Evolutionary conservation across 2,888 invertebrate species (phyloP), one percentile per base, ranked within the genome.

Genomic region (Brenthis daphne): DNA sequence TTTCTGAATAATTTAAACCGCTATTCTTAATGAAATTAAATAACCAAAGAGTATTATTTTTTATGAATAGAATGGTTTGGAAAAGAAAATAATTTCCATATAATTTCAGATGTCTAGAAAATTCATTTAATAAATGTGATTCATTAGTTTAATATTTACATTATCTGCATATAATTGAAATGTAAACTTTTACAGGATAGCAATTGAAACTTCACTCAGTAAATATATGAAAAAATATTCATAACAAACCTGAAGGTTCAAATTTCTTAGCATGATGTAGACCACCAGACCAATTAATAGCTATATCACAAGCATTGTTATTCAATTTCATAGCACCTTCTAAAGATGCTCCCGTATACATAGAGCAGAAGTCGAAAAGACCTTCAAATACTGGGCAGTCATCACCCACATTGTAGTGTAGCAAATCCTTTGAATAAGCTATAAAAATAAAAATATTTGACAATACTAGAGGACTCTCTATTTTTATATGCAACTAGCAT

Each of bases 211-310:
- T 24, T 29, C 29, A 29, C 4, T 29, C 0, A 29, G 5, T 29
- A 8, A 56, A 56, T n/a, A n/a, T 4, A 54, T 20, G 24, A 6
- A 53, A 13, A 14, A 13, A 14, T 11, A 51, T 4, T 57, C 20
- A 14, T 20, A 57, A 57, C 71, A 73, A 74, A 94, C 94, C 96
- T n/a, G 98, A 98, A 0, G 99, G 99, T 91, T 99, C 99, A 90
- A 97, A 99, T 86, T 99, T 99, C 87, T 99, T 99, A 0, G 99
- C 99, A 90, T 99, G 99, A 94, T 99, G 99, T 65, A 99, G 90
- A 0, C 99, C 99, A 11, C 99, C 99, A 0, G 99, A 98, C 99
- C 99, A 99, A 87, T 99, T 99, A 54, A 99, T 97, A 13, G 99
- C 99, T 74, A 99, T 99, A 88, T 99, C 99, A 87, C 98, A 98